phyloP scores from a whole-genome alignment of 2,888 invertebrate species.

The Machimus rusticus region DNA sequence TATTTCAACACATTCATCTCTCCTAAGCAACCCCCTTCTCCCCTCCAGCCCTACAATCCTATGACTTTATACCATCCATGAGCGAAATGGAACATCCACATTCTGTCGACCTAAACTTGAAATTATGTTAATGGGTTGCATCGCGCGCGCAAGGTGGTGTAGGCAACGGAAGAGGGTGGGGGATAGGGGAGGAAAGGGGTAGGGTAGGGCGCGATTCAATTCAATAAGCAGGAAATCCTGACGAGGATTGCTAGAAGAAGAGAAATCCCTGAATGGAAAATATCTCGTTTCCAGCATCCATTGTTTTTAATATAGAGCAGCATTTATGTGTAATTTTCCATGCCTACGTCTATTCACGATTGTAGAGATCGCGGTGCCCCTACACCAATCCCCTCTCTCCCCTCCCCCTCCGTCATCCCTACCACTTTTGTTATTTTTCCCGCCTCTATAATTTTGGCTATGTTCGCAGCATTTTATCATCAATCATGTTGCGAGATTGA shows the following conservation, averaged over 20 bases:
- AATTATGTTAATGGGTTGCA: conserved; percentile 38
- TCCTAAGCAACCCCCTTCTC: too few species aligned
- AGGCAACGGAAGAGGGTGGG: neutral
- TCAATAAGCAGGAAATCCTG: conserved; percentile 23
- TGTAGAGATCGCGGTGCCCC: neutral
- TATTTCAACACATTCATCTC: neutral
- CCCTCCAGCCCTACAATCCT: neutral
- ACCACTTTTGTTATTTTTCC: neutral
- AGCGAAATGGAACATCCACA: conserved; percentile 13
- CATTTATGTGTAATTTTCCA: neutral
- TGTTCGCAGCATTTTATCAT: neutral
- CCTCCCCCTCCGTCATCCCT: neutral
- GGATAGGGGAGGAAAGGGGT: neutral
- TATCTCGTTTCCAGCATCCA: conserved; percentile 15
- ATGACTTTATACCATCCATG: neutral
- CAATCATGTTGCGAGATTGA: conserved; percentile 7
- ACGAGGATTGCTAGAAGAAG: neutral
- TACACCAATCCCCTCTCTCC: neutral
- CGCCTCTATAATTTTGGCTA: neutral
- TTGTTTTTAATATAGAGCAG: conserved; percentile 23
- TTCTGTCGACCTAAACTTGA: conserved; percentile 36
- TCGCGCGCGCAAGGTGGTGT: neutral
- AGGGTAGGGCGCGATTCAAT: neutral
- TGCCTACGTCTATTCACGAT: neutral
- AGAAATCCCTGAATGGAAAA: conserved; percentile 6